phyloP scores from a whole-genome alignment of 1,140 invertebrate genomes.

The Heliconius nattereri region DNA sequence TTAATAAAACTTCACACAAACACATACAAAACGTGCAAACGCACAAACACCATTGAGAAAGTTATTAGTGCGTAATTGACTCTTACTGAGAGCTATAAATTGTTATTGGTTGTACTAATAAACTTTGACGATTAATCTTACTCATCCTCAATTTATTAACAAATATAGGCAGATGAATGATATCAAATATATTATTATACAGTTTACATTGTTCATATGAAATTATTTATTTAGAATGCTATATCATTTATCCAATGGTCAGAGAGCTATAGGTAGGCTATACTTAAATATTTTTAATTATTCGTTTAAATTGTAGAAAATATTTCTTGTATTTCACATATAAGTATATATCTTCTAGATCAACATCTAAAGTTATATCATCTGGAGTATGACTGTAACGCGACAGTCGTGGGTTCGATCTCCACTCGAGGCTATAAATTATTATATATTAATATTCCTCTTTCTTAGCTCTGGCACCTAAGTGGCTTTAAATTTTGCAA shows the following conservation, averaged over 20 bases:
- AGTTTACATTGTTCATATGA: neutral
- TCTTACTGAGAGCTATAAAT: slow-evolving; percentile 71
- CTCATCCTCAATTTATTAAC: slow-evolving; percentile 17
- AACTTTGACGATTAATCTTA: slow-evolving; percentile 62
- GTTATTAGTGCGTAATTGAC: slow-evolving; percentile 70
- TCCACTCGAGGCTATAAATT: too few species aligned
- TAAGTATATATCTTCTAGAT: too few species aligned
- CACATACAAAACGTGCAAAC: neutral
- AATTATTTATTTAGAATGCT: neutral
- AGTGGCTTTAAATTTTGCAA: too few species aligned
- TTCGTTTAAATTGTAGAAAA: neutral
- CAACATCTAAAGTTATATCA: too few species aligned
- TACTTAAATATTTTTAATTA: neutral
- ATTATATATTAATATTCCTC: too few species aligned
- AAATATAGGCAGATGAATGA: neutral
- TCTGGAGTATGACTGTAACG: too few species aligned
- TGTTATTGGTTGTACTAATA: slow-evolving; percentile 68
- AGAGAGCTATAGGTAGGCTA: neutral
- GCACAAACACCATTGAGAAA: slow-evolving; percentile 42
- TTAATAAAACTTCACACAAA: neutral
- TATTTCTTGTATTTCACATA: neutral
- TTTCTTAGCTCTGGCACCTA: too few species aligned
- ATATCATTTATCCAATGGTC: neutral
- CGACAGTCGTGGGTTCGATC: too few species aligned
- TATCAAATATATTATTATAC: neutral